These are phyloP conservation scores for Dicerorhinus sumatrensis DNA, from an alignment of 2,113 vertebrate genomes.

Conservation along the genomic window DNA sequence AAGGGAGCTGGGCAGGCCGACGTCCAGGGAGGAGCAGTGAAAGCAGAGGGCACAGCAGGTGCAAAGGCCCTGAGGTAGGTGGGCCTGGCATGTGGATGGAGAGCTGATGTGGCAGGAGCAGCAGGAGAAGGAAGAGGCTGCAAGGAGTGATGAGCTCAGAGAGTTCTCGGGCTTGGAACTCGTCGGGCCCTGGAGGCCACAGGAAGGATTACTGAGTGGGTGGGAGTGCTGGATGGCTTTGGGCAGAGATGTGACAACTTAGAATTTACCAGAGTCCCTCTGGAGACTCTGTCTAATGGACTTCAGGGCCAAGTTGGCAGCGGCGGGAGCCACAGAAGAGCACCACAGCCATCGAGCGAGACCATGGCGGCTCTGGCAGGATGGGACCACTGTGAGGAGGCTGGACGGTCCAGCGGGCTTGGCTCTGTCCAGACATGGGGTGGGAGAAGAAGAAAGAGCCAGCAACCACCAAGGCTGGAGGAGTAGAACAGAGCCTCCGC, in stretches of 20 bases:
- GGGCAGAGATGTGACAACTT: too few relatives aligned
- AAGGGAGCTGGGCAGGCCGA: rapidly evolving
- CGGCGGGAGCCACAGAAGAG: neutral
- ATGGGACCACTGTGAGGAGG: rapidly evolving
- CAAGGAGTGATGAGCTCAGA: neutral
- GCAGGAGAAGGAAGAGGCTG: rapidly evolving
- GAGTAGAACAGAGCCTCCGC: rapidly evolving
- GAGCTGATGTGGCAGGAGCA: rapidly evolving
- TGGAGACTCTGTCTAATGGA: neutral
- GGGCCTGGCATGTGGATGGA: rapidly evolving
- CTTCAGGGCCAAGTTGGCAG: rapidly evolving
- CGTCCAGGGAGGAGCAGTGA: rapidly evolving
- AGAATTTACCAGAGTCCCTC: neutral
- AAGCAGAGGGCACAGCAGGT: rapidly evolving
- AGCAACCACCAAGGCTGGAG: neutral
- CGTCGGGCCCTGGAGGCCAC: neutral
- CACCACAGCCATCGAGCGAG: rapidly evolving
- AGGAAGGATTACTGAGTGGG: neutral
- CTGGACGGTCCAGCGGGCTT: neutral
- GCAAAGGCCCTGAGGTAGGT: neutral
- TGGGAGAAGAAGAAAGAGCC: rapidly evolving
- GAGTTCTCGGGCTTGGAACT: rapidly evolving
- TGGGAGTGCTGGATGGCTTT: rapidly evolving
- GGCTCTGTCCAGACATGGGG: rapidly evolving
- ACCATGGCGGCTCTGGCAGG: rapidly evolving